These are phyloP conservation scores for Oenanthe melanoleuca DNA, from an alignment of 2,113 vertebrate species.

Conservation along the genomic window DNA sequence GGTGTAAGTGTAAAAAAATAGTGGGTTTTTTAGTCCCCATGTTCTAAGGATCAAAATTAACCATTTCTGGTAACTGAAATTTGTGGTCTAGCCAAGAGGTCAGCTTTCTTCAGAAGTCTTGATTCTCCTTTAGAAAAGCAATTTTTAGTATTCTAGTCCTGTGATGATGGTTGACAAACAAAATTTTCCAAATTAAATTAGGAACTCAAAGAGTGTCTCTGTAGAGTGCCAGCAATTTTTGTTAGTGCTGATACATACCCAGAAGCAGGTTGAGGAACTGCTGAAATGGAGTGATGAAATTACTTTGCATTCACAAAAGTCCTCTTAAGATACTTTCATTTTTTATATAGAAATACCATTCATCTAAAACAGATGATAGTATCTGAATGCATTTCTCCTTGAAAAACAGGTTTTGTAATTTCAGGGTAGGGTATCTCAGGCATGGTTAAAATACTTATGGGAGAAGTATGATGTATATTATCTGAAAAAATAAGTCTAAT, in stretches of 20 bases:
- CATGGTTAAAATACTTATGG: not conserved
- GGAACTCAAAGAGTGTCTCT: not conserved
- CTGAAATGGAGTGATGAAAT: not conserved
- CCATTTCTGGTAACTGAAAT: not conserved
- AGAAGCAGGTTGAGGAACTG: not conserved
- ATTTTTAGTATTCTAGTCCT: not conserved
- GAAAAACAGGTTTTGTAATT: not conserved
- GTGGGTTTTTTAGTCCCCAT: rapidly evolving
- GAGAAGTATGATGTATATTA: not conserved
- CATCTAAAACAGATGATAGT: not conserved
- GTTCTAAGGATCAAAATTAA: not conserved
- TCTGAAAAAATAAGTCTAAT: not conserved
- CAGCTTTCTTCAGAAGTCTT: not conserved
- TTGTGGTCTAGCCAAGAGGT: not conserved
- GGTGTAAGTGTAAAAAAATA: not conserved
- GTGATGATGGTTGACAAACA: not conserved
- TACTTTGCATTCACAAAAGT: not conserved
- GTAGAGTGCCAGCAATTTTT: not conserved
- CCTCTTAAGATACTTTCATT: not conserved
- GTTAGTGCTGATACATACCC: not conserved
- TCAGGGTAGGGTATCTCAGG: not conserved
- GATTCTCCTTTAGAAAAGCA: not conserved
- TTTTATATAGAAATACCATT: not conserved
- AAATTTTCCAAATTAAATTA: not conserved
- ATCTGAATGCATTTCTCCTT: not conserved